phyloP scores from a whole-genome alignment of 2,888 invertebrate genomes.

The Drosophila maculinotata region DNA sequence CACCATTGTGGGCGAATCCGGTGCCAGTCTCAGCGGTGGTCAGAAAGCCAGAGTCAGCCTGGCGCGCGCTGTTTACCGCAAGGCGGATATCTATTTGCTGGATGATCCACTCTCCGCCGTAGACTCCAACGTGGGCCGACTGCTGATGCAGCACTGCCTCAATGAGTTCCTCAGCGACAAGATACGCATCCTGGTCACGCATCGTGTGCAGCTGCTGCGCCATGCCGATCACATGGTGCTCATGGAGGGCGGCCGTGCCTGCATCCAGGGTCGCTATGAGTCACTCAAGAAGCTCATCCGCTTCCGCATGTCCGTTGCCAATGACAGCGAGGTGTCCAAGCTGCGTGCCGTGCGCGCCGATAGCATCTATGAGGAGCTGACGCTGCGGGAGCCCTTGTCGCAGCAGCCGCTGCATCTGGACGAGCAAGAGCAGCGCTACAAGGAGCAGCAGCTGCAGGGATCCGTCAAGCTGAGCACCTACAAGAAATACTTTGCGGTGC shows the following conservation, averaged over 20 bases:
- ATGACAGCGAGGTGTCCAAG: conserved; percentile 73
- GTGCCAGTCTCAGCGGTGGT: conserved; percentile 90
- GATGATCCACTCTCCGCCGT: conserved; percentile 93
- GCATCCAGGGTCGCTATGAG: conserved; percentile 82
- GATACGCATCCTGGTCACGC: conserved; percentile 90
- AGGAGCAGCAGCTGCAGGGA: conserved; percentile 88
- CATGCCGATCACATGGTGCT: conserved; percentile 86
- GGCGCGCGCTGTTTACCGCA: conserved; percentile 90
- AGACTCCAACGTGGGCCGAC: conserved; percentile 90
- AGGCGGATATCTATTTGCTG: conserved; percentile 90
- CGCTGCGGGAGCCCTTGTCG: conserved; percentile 63
- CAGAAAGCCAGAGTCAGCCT: conserved; percentile 91
- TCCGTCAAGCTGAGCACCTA: conserved; percentile 88
- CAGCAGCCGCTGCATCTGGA: conserved; percentile 87
- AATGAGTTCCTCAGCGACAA: conserved; percentile 87
- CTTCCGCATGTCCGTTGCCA: conserved; percentile 82
- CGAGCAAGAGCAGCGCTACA: conserved; percentile 76
- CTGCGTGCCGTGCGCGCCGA: conserved; percentile 67
- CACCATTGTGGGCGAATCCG: conserved; percentile 88
- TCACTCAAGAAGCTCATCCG: conserved; percentile 86
- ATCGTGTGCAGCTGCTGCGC: conserved; percentile 88
- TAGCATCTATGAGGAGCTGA: conserved; percentile 69
- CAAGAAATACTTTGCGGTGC: conserved; percentile 86
- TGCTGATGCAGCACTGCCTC: conserved; percentile 90
- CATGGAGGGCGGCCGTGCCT: conserved; percentile 85